Conservation (phyloP, 2,888 invertebrate genomes). For the Drepanosiphum platanoidis region DNA sequence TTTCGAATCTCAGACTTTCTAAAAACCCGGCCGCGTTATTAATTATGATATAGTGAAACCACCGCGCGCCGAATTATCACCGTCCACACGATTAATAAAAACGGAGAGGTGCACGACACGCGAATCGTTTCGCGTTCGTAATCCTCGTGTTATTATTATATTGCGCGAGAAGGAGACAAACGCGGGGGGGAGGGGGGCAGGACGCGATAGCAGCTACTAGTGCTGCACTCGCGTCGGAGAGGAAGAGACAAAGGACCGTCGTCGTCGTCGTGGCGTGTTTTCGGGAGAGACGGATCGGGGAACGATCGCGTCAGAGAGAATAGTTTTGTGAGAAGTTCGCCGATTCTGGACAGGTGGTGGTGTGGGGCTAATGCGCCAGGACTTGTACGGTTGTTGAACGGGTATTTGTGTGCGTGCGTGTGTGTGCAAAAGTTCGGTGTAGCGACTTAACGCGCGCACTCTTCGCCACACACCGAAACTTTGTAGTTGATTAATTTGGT, state of each 20-base stretch:
- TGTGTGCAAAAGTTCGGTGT: conserved; percentile 29
- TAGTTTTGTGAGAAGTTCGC: conserved; percentile 35
- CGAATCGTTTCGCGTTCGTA: not conserved
- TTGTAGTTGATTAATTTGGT: conserved; percentile 58
- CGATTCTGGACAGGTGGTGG: conserved; percentile 18
- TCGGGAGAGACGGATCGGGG: not conserved
- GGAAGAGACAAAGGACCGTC: not conserved
- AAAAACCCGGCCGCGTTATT: too few relatives aligned
- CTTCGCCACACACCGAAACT: conserved; percentile 1
- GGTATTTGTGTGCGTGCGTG: too few relatives aligned
- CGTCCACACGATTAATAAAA: not conserved
- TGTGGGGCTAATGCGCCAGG: conserved; percentile 28
- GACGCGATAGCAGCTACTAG: not conserved
- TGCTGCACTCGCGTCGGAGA: too few relatives aligned
- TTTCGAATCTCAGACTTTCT: too few relatives aligned
- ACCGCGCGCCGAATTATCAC: too few relatives aligned
- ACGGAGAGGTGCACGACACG: too few relatives aligned
- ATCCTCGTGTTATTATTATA: not conserved
- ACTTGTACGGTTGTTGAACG: conserved; percentile 47
- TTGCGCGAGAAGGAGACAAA: not conserved
- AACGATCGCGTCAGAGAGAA: too few relatives aligned
- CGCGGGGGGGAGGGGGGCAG: not conserved
- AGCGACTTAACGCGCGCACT: conserved; percentile 26
- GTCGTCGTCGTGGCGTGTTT: too few relatives aligned
- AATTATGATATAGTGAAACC: too few relatives aligned